A percentile compares a stretch with the other conserved stretches of the same genome.
Evolutionary conservation across 1,140 invertebrate species (phyloP).

Genomic region (Sinella curviseta): DNA sequence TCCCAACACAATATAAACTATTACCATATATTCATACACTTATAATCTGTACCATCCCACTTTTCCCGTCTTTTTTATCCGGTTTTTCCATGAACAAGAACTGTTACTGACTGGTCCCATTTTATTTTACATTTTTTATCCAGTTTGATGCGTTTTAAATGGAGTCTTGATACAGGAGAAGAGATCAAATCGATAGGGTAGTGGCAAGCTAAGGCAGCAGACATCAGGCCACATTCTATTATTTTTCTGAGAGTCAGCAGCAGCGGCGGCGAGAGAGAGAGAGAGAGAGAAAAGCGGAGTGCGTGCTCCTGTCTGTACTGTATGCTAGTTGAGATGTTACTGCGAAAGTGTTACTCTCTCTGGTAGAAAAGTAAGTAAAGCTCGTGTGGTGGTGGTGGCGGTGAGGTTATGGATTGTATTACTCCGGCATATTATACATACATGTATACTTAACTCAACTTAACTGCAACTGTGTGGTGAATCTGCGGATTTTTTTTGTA

Average conservation of each 20-base stretch:
- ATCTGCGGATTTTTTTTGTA: too few relatives aligned
- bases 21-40: not conserved
- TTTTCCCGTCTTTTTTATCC: conserved; percentile 1
- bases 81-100: conserved; percentile 2
- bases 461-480: not conserved
- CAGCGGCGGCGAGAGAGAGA: too few relatives aligned
- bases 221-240: conserved; percentile 9
- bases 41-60: not conserved
- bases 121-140: conserved; percentile 33
- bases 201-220: not conserved
- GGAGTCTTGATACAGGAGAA: conserved; percentile 24
- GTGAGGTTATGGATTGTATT: too few relatives aligned
- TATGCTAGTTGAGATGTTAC: not conserved
- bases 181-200: conserved; percentile 32
- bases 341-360: not conserved
- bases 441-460: not conserved
- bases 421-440: too few relatives aligned
- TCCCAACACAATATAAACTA: too few relatives aligned
- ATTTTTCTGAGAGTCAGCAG: not conserved
- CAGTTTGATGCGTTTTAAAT: conserved; percentile 31
- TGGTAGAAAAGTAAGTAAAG: too few relatives aligned
- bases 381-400: not conserved
- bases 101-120: conserved; percentile 23
- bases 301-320: too few relatives aligned
- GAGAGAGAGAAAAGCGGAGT: too few relatives aligned